Evolutionary conservation across 2,797 vertebrate genomes (phyloP).

Genomic region (Harpagifer antarcticus): DNA sequence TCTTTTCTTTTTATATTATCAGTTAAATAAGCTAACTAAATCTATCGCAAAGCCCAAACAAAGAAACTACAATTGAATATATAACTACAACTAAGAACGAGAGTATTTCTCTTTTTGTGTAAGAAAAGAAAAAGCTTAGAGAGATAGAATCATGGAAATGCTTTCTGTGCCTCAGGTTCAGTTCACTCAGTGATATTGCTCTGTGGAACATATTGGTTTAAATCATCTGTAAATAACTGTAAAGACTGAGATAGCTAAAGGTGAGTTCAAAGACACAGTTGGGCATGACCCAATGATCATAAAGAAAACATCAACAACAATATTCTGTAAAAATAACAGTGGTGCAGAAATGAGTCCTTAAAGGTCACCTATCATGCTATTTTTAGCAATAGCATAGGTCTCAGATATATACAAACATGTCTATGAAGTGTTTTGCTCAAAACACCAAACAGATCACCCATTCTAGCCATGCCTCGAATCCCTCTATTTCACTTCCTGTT

Average conservation of each 20-base stretch:
- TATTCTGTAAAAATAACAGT: background rate
- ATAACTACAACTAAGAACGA: conserved; percentile 7
- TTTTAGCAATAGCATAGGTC: no score
- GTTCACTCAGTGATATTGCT: conserved; percentile 63
- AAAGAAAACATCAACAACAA: no score
- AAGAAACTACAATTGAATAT: conserved; percentile 3
- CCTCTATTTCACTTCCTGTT: no score
- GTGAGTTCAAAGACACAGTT: conserved; percentile 40
- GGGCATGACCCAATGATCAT: conserved; percentile 10
- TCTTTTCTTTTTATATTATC: no score
- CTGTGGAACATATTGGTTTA: conserved; percentile 46
- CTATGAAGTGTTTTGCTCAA: no score
- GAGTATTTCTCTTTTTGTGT: conserved; percentile 16
- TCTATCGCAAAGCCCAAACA: conserved; percentile 4
- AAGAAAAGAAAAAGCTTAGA: conserved; percentile 23
- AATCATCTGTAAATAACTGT: conserved; percentile 48
- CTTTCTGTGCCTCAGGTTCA: conserved; percentile 37
- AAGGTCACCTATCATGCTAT: no score
- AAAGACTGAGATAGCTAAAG: conserved; percentile 52
- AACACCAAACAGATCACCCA: no score
- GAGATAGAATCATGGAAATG: conserved; percentile 42
- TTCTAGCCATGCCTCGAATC: no score
- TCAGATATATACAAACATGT: no score
- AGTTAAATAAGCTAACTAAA: background rate
- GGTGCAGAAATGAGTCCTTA: no score